phyloP scores from a whole-genome alignment of 2,888 invertebrate genomes.

The Hanleya hanleyi region DNA sequence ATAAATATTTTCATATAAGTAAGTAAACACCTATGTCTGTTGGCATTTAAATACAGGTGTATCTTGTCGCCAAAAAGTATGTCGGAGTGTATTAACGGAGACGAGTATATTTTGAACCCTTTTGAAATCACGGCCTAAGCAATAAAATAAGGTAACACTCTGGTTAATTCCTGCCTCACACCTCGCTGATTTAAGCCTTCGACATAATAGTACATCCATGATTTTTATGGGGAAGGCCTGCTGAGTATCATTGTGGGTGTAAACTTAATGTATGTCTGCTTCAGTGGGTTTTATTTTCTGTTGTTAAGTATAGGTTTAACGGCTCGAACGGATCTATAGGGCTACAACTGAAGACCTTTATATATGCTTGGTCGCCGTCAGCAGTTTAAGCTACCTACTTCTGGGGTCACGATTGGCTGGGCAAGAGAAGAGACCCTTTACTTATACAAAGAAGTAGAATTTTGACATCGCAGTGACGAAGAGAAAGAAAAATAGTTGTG shows the following conservation, averaged over 20 bases:
- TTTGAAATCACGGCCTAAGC: too few relatives aligned
- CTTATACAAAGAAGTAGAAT: not conserved
- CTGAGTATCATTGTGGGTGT: not conserved
- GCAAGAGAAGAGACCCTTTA: not conserved
- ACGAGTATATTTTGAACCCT: too few relatives aligned
- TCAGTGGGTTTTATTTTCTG: too few relatives aligned
- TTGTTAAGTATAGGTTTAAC: too few relatives aligned
- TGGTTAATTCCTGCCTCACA: not conserved
- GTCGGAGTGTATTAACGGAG: too few relatives aligned
- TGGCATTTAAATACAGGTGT: too few relatives aligned
- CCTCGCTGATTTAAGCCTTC: not conserved
- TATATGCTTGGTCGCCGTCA: not conserved
- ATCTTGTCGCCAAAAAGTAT: too few relatives aligned
- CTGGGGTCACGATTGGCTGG: not conserved
- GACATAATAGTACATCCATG: not conserved
- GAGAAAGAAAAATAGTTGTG: not conserved
- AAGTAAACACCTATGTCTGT: too few relatives aligned
- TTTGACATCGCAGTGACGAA: not conserved
- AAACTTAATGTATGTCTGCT: not conserved
- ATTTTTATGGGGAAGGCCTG: not conserved
- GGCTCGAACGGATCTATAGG: too few relatives aligned
- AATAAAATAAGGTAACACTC: too few relatives aligned
- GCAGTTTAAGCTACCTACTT: not conserved
- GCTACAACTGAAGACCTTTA: not conserved
- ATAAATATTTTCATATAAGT: too few relatives aligned